A percentile compares a stretch with the other conserved stretches of the same genome.
phyloP scores from a whole-genome alignment of 2,113 vertebrate species.

The Ramphastos sulfuratus region DNA sequence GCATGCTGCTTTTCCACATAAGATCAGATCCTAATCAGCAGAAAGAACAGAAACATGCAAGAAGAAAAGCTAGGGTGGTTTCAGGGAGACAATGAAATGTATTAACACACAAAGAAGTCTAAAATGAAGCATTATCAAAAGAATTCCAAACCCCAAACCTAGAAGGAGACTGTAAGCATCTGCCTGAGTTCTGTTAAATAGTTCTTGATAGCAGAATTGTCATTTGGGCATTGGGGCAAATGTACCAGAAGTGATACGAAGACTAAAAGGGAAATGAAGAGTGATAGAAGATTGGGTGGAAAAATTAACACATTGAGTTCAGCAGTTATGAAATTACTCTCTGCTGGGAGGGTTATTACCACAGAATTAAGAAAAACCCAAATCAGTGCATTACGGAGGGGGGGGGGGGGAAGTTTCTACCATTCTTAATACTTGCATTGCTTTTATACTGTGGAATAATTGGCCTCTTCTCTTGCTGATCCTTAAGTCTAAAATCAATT shows the following conservation, averaged over 20 bases:
- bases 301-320: not conserved
- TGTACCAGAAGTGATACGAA: conserved; percentile 25
- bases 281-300: conserved; percentile 28
- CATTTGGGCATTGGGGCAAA: conserved; percentile 10
- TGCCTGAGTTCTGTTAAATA: not conserved
- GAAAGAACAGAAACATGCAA: not conserved
- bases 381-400: not conserved
- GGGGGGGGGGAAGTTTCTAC: not conserved
- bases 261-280: conserved; percentile 42
- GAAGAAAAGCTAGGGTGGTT: not conserved
- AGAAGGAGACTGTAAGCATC: not conserved
- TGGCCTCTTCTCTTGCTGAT: not conserved
- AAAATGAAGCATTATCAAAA: not conserved
- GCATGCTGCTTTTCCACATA: not conserved
- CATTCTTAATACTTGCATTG: not conserved
- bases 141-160: not conserved
- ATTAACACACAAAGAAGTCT: not conserved
- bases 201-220: not conserved
- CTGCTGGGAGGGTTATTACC: not conserved
- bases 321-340: not conserved
- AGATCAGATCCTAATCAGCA: not conserved
- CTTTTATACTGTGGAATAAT: not conserved
- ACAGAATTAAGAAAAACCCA: not conserved
- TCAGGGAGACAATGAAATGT: not conserved
- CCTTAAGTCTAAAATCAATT: not conserved